Conservation (phyloP, 2,888 invertebrate genomes). For the Archips xylosteana region DNA sequence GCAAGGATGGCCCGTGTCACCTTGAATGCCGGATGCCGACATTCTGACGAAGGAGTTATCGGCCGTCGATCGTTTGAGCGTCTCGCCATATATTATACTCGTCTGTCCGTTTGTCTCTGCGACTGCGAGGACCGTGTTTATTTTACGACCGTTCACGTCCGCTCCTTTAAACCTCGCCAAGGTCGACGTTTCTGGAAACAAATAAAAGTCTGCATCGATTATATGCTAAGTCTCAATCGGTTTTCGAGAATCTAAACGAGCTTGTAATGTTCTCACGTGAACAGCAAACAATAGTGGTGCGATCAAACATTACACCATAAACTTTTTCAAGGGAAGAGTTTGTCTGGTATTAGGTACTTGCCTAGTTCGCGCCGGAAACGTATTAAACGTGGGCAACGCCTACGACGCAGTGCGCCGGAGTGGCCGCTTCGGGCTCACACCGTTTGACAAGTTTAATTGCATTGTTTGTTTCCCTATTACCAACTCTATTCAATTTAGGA, state of each 20-base stretch:
- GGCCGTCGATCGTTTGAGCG: slow-evolving; percentile 80
- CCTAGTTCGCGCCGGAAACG: slow-evolving; percentile 69
- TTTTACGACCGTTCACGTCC: slow-evolving; percentile 82
- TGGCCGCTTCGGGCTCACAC: slow-evolving; percentile 68
- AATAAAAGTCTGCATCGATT: slow-evolving; percentile 58
- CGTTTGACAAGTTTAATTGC: slow-evolving; percentile 71
- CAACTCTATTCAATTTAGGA: slow-evolving; percentile 50
- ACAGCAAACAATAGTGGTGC: slow-evolving; percentile 46
- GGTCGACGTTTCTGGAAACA: slow-evolving; percentile 69
- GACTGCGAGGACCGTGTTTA: slow-evolving; percentile 73
- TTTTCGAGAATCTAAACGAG: slow-evolving; percentile 29
- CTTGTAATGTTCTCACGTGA: slow-evolving; percentile 44
- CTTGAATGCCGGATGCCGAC: slow-evolving; percentile 82
- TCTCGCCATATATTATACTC: slow-evolving; percentile 75
- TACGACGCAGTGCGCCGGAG: slow-evolving; percentile 60
- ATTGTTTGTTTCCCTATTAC: slow-evolving; percentile 65
- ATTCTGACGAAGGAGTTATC: slow-evolving; percentile 77
- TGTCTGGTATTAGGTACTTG: slow-evolving; percentile 54
- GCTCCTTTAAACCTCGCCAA: slow-evolving; percentile 71
- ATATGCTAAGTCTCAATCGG: slow-evolving; percentile 49
- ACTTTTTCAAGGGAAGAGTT: slow-evolving; percentile 58
- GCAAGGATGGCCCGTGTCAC: slow-evolving; percentile 81
- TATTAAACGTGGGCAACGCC: slow-evolving; percentile 77
- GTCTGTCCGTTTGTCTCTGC: slow-evolving; percentile 76
- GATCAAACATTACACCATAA: slow-evolving; percentile 51